Base-by-base conservation (phyloP, 2,797 vertebrate genomes). In the Crenichthys baileyi region DNA sequence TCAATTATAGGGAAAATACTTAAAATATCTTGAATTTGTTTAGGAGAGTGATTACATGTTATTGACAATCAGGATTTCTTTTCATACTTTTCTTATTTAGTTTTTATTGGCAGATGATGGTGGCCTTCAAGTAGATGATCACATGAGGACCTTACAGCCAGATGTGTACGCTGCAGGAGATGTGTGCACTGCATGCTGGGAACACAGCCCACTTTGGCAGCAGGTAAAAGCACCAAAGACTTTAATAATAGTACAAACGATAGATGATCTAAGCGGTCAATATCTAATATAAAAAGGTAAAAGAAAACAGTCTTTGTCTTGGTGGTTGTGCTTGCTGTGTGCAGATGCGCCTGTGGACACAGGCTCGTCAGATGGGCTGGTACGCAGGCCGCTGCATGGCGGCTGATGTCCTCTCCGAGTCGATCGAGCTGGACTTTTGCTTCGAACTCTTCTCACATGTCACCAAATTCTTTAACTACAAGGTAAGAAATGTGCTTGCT, bases 341-440 rank as follows among this genome's bases (percentile, higher is more conserved):
- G 61, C 73, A 99, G 98, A 99, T 99, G 98, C 96, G 98, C 58
- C 92, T 99, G 77, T 99, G 98, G 98, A 99, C 97, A 1, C 98
- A 99, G 72, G 98, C 98, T 0, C 96, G 97, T 85, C 98, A 99
- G 94, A 99, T 98, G 98, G 98, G 98, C 36, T 99, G 97, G 95
- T 96, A 97, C 0, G 96, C 97, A 0, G 98, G 96, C 0, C 97
- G 96, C 81, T 99, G 97, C 87, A 97, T 99, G 91, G 95, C 94
- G 0, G 96, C 97, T 0, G 94, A 96, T 1, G n/a, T 85, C 46
- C 77, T 82, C 29, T 95, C 95, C 4, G 94, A 97, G 39, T 56
- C 93, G 0, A 85, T 95, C 22, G 98, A 99, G 20, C 91, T 97
- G 93, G 98, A 99, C 90, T 99, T 99, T 95, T 97, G 98, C 95